A percentile compares a stretch with the other conserved stretches of the same genome.
Conservation (phyloP, 2,113 vertebrate genomes). For the Peucedramus taeniatus region DNA sequence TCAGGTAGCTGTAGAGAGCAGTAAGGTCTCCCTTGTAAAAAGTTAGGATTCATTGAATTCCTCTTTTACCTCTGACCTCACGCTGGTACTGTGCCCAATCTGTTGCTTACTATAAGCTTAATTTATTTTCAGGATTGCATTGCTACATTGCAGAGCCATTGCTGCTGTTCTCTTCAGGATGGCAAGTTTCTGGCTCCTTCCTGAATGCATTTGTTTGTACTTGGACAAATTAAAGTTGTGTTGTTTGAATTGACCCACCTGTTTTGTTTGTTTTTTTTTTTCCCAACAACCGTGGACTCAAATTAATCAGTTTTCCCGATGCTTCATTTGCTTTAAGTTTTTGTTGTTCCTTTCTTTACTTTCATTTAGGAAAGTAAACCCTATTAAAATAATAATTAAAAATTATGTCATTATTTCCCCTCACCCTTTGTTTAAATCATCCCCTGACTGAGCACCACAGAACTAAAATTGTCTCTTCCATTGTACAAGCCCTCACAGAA, state of each 20-base stretch:
- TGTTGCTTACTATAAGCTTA: not conserved
- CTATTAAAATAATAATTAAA: too few relatives aligned
- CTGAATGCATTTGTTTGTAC: not conserved
- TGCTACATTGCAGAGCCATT: not conserved
- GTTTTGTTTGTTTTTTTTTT: too few relatives aligned
- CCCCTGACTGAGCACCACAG: not conserved
- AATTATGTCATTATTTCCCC: not conserved
- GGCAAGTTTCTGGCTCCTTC: not conserved
- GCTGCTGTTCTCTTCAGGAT: not conserved
- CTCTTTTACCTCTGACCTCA: not conserved
- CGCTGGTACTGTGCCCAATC: not conserved
- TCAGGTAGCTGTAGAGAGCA: not conserved
- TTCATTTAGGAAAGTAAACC: not conserved
- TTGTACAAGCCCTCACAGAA: not conserved
- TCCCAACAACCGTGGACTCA: not conserved
- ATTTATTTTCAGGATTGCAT: not conserved
- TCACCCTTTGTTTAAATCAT: fast-evolving
- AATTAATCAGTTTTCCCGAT: not conserved
- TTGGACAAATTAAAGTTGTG: not conserved
- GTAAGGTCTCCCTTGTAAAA: not conserved
- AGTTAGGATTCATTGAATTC: not conserved
- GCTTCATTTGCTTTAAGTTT: not conserved
- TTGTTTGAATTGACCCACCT: not conserved
- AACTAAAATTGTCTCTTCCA: not conserved
- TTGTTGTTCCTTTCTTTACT: not conserved